Base-by-base conservation (phyloP, 2,888 invertebrate genomes). In the Cistogaster globosa region DNA sequence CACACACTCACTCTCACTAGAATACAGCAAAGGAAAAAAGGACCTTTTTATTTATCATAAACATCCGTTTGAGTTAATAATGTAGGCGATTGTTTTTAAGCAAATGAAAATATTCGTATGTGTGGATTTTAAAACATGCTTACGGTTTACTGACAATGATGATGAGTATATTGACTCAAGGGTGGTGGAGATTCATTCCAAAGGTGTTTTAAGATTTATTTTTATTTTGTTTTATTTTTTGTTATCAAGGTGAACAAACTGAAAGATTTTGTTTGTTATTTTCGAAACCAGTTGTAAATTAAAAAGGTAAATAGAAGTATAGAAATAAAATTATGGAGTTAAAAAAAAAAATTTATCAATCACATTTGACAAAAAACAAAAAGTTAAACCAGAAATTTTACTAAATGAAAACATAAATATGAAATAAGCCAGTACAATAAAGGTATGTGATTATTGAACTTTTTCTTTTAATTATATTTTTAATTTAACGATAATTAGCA, bases 241-340 rank as follows among this genome's bases (percentile, higher is more conserved):
- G 18, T 45, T 85, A 75, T 84, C 85, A 85, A 85, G 85, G 85
- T 85, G 82, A 85, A 82, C 82, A 82, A 82, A 81, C 85, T 85
- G n/a, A 32, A 45, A 18, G 53, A 57, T 48, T 65, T 74, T 63
- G 16, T 68, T 68, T 69, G n/a, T 62, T 51, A 36, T 72, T 71
- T 72, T 77, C 48, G 63, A 55, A 75, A 83, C 58, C 71, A 77
- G 76, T 72, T 76, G 82, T 69, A 62, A 81, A 83, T 83, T 77
- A 58, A 65, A 71, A 77, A 83, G 42, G 58, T 55, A 83, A 83
- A 77, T 72, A 77, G 65, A 53, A 22, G 36, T 51, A 72, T 36
- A 57, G 57, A 74, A 55, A 60, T 42, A 60, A 71, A 63, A 38
- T 22, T 75, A 38, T 38, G 60, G 38, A 57, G 68, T 72, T 65